Base-by-base conservation (phyloP, 1,140 invertebrate genomes). In the Parasteatoda tepidariorum region DNA sequence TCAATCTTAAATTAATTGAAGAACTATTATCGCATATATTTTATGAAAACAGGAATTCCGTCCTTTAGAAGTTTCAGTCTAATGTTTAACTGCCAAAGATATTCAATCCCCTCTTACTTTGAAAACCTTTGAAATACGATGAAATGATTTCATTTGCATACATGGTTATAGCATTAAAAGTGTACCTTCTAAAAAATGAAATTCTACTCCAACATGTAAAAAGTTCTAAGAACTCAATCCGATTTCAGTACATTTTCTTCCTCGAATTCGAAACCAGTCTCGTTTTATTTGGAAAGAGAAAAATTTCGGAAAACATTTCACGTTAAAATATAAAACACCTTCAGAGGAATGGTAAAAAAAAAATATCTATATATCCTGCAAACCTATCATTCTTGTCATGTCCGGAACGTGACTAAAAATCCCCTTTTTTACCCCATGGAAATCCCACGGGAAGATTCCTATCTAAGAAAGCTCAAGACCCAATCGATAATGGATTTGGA, bases 321-420 rank as follows among this genome's bases (percentile, higher is more conserved):
- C 9, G 6, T 55, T 31, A 30, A 74, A 74, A 74, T 59, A 74
- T 28, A 74, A 74, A 74, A 30, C 30, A 59, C 22, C 30, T 22
- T 55, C 48, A 1, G 24, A 26, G 31, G 57, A 57, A 54, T 15
- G 33, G 22, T 31, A 30, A 22, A 28, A 57, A 30, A 57, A 28
- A 73, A 55, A 73, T 28, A 74, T 38, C 48, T 38, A 38, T 24
- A 59, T 26, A 74, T 61, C 7, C 31, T 26, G 55, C 30, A 59
- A 74, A 74, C 71, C 71, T 74, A 74, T 74, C 71, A 74, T 74
- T 74, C 71, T 74, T 74, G 71, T 74, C 71, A 74, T 74, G 71
- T 74, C 71, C 55, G 9, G 71, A 59, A 74, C 71, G 71, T 74
- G 71, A 61, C 55, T 61, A 74, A 74, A 74, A 74, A 74, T 61